Base-by-base conservation (phyloP, 2,888 invertebrate species). In the Hesperia comma region DNA sequence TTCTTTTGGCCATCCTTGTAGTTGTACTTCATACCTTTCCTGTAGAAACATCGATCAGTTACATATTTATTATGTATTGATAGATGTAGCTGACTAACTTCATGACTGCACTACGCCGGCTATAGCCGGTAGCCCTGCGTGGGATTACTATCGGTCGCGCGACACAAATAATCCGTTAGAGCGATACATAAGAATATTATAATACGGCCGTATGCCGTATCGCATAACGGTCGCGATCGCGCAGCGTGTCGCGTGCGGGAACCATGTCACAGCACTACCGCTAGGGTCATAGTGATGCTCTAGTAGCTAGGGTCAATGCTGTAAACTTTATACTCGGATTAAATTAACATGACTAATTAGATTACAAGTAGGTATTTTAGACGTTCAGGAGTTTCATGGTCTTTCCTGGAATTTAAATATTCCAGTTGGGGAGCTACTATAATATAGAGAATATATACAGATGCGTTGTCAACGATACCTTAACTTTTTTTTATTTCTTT, bases 211-310 rank as follows among this genome's bases (percentile, higher is more conserved):
- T 70, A 75, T 72, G 64, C 69, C 49, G 69, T 70, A 75, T 72
- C 72, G 69, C 63, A 69, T 79, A 79, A 78, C 79, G 79, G 79
- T 77, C 68, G 69, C 26, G 73, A 81, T 82, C 77, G 77, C 72
- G 68, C 75, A 75, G 80, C 77, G 77, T 79, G 82, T 78, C 79
- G 72, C 74, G 76, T 75, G 70, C 77, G 79, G 78, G 76, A 85
- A 84, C 78, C 75, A 76, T 85, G 85, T 84, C 86, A 82, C 83
- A 80, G 72, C 81, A 81, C 82, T 83, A 85, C 85, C 85, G 84
- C 81, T 84, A 77, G 82, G 80, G 83, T 84, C 83, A 81, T 73
- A 72, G 61, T 68, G 68, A 68, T 71, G 71, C 69, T 70, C 67
- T 46, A 67, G 56, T 70, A 61, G 58, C 53, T 43, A 54, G 64